phyloP scores from a whole-genome alignment of 2,888 invertebrate species.

The Drosophila percnosoma region DNA sequence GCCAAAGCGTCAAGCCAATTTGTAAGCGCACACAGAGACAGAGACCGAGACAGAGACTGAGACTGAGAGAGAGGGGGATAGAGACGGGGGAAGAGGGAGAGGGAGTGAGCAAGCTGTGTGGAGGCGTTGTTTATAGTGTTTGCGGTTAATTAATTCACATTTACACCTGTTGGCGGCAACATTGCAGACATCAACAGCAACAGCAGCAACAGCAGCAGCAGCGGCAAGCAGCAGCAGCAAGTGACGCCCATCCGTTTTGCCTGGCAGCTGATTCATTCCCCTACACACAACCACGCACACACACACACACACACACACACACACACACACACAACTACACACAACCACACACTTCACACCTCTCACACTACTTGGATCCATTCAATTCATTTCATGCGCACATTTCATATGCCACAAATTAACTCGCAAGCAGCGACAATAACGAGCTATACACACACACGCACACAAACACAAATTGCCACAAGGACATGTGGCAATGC shows the following conservation, averaged over 20 bases:
- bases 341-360: slow-evolving; percentile 41
- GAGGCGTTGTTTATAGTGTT: slow-evolving; percentile 82
- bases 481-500: slow-evolving; percentile 35
- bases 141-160: slow-evolving; percentile 85
- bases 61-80: too few species aligned
- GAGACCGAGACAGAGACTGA: slow-evolving; percentile 1
- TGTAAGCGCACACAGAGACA: slow-evolving; percentile 49
- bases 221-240: slow-evolving; percentile 32
- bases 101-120: neutral
- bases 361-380: slow-evolving; percentile 32
- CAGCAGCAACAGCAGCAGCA: slow-evolving; percentile 16
- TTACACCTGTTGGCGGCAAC: slow-evolving; percentile 82
- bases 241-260: slow-evolving; percentile 40
- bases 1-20: slow-evolving; percentile 70
- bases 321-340: slow-evolving; percentile 11
- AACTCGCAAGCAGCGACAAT: slow-evolving; percentile 68
- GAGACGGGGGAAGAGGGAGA: neutral
- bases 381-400: slow-evolving; percentile 61
- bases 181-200: slow-evolving; percentile 43
- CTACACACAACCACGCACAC: slow-evolving; percentile 7
- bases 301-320: slow-evolving; percentile 9
- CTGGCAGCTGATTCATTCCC: slow-evolving; percentile 29
- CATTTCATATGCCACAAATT: slow-evolving; percentile 80
- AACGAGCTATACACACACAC: slow-evolving; percentile 38
- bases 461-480: slow-evolving; percentile 40